Percentiles rank a stretch among this genome's conserved stretches.
Conservation (phyloP, 2,888 invertebrate species). For the Drosophila nr. perissopoda region DNA sequence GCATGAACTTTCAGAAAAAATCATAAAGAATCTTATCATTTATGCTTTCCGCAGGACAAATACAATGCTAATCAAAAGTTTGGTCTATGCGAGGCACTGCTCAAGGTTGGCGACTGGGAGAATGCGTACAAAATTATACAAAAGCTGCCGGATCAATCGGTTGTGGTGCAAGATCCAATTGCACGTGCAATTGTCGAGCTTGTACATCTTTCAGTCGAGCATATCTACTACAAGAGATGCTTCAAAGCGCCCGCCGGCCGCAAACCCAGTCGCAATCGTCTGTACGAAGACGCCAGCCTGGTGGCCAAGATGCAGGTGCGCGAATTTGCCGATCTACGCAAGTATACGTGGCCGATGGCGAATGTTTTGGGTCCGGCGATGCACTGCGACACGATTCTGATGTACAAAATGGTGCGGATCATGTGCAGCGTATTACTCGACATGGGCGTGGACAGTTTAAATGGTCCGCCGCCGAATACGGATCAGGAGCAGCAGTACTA, state of each 20-base stretch:
- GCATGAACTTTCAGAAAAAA: background rate
- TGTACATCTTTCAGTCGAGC: slow-evolving; percentile 93
- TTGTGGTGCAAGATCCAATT: slow-evolving; percentile 91
- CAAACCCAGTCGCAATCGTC: slow-evolving; percentile 85
- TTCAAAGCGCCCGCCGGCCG: slow-evolving; percentile 88
- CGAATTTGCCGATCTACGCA: slow-evolving; percentile 90
- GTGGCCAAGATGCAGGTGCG: slow-evolving; percentile 85
- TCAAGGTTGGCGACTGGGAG: slow-evolving; percentile 96
- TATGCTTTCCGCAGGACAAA: slow-evolving; percentile 68
- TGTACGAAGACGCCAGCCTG: slow-evolving; percentile 83
- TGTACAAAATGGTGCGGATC: slow-evolving; percentile 92
- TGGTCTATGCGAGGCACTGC: slow-evolving; percentile 94
- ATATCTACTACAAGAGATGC: slow-evolving; percentile 92
- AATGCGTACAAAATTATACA: slow-evolving; percentile 92
- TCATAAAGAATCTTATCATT: background rate
- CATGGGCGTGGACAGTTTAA: slow-evolving; percentile 84
- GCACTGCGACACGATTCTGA: slow-evolving; percentile 93
- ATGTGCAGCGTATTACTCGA: slow-evolving; percentile 84
- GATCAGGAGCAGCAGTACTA: slow-evolving; percentile 89
- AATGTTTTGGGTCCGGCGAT: slow-evolving; percentile 94
- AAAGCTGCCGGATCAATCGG: slow-evolving; percentile 92
- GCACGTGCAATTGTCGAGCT: slow-evolving; percentile 92
- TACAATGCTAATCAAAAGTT: slow-evolving; percentile 93
- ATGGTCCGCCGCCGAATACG: slow-evolving; percentile 78
- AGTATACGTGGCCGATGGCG: slow-evolving; percentile 93